Percentiles rank a stretch among this genome's conserved stretches.
Conservation (phyloP, 2,113 vertebrate species). For the Bufo gargarizans region DNA sequence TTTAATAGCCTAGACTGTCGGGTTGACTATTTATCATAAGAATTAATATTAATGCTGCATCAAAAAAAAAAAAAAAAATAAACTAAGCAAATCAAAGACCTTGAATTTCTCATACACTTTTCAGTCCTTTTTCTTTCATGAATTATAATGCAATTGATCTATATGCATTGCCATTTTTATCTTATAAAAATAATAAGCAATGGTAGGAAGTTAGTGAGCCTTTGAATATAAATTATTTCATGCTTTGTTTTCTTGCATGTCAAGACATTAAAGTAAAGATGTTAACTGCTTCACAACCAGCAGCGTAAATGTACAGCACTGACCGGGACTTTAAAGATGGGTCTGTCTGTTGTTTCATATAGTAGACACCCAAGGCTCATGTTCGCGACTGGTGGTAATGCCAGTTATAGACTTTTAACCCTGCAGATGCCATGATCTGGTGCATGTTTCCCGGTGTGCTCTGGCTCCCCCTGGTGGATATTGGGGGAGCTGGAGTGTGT, state of each 20-base stretch:
- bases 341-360: too few relatives aligned
- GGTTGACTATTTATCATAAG: slow-evolving; percentile 38
- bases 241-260: not conserved
- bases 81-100: not conserved
- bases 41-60: slow-evolving; percentile 18
- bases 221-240: slow-evolving; percentile 1
- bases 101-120: not conserved
- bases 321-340: too few relatives aligned
- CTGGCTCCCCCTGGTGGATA: too few relatives aligned
- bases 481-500: too few relatives aligned
- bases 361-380: too few relatives aligned
- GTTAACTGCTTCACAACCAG: too few relatives aligned
- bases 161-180: not conserved
- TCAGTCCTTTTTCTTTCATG: not conserved
- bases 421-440: too few relatives aligned
- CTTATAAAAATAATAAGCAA: not conserved
- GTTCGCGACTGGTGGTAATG: too few relatives aligned
- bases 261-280: not conserved
- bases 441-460: too few relatives aligned
- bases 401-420: too few relatives aligned
- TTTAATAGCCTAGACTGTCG: slow-evolving; percentile 35
- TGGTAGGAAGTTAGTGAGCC: not conserved
- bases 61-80: slow-evolving; percentile 7
- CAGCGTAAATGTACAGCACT: too few relatives aligned
- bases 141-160: not conserved